These are phyloP conservation scores for Eidolon dupreanum DNA, from an alignment of 2,797 vertebrate species.

Conservation along the genomic window DNA sequence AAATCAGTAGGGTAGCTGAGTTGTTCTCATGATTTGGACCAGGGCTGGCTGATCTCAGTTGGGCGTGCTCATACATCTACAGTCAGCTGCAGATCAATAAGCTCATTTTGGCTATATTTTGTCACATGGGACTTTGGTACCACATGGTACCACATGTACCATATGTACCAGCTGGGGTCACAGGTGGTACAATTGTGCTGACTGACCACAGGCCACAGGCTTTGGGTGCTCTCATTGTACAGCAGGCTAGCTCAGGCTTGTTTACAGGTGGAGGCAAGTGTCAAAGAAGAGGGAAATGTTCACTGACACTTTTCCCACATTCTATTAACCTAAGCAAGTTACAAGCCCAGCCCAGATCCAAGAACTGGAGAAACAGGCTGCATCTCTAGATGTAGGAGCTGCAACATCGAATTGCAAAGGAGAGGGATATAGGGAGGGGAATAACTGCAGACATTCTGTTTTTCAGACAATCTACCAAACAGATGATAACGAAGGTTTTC, in stretches of 20 bases:
- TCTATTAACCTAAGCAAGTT: background rate
- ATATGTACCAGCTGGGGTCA: background rate
- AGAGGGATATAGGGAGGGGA: background rate
- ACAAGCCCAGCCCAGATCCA: background rate
- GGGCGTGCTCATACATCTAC: background rate
- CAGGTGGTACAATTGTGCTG: background rate
- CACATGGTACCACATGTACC: too few relatives aligned
- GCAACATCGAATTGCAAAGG: background rate
- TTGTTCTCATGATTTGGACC: background rate
- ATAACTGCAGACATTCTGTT: background rate
- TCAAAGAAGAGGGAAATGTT: background rate
- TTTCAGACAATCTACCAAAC: background rate
- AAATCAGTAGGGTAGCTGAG: background rate
- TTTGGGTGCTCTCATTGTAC: background rate
- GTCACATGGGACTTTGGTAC: background rate
- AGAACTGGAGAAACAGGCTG: background rate
- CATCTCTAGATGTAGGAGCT: background rate
- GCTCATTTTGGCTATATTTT: background rate
- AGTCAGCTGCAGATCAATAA: background rate
- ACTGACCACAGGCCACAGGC: too few relatives aligned
- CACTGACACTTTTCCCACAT: background rate
- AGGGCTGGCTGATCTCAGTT: background rate
- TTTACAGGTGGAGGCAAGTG: background rate
- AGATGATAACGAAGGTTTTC: background rate
- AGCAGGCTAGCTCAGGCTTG: background rate